A percentile compares a stretch with the other conserved stretches of the same genome.
phyloP scores from a whole-genome alignment of 2,888 invertebrate species.

The Drosophila pegasa region DNA sequence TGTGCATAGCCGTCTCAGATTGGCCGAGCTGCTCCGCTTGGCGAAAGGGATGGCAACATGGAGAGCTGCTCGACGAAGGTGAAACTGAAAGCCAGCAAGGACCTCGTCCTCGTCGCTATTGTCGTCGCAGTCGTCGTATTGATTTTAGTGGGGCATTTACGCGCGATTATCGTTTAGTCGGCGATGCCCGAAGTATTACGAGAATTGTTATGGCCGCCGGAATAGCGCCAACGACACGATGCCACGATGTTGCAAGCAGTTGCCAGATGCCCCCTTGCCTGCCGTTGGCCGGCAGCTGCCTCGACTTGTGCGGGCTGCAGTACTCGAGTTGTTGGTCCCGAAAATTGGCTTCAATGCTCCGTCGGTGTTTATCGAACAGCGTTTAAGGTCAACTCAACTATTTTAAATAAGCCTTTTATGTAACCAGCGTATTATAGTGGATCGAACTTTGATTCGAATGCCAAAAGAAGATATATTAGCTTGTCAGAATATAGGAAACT shows the following conservation, averaged over 20 bases:
- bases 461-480: background rate
- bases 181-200: constrained; percentile 83
- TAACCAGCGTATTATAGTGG: constrained; percentile 1
- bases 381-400: constrained; percentile 31
- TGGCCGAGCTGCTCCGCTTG: constrained; percentile 28
- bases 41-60: constrained; percentile 63
- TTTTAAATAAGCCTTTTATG: constrained; percentile 11
- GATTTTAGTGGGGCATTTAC: constrained; percentile 85
- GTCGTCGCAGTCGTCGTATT: constrained; percentile 78
- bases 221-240: constrained; percentile 70
- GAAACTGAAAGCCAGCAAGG: constrained; percentile 53
- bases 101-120: constrained; percentile 35
- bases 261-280: constrained; percentile 22
- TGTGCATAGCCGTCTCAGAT: constrained; percentile 79
- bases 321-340: constrained; percentile 41
- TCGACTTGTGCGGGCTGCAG: constrained; percentile 27
- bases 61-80: constrained; percentile 59
- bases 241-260: constrained; percentile 66
- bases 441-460: background rate
- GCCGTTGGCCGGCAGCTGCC: constrained; percentile 15
- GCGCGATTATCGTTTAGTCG: constrained; percentile 84
- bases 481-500: background rate
- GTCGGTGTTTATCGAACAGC: constrained; percentile 30
- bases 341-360: constrained; percentile 30
- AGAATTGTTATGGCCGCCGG: constrained; percentile 83